phyloP scores from a whole-genome alignment of 2,113 vertebrate genomes.

The Anolis carolinensis region DNA sequence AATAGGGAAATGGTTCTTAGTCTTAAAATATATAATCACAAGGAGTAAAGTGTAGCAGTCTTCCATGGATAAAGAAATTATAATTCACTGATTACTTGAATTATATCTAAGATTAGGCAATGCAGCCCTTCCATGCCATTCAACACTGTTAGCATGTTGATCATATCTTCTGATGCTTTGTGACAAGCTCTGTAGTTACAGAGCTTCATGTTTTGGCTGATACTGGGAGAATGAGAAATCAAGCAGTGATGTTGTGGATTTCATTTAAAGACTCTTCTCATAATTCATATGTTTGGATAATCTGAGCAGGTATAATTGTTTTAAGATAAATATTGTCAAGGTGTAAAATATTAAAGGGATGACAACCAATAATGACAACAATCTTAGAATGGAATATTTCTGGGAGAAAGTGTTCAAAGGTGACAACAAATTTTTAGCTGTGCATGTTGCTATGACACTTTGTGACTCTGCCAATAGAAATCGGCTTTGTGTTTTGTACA shows the following conservation, averaged over 20 bases:
- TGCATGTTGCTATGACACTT: fast-evolving
- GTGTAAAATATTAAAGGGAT: not conserved
- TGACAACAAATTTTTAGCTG: not conserved
- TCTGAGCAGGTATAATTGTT: not conserved
- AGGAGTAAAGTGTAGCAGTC: not conserved
- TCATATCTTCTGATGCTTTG: not conserved
- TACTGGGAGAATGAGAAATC: not conserved
- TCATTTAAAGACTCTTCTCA: not conserved
- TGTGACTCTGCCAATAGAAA: not conserved
- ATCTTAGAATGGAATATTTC: not conserved
- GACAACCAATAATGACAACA: not conserved
- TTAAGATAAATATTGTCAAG: not conserved
- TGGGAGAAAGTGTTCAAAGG: not conserved
- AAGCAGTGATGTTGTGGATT: not conserved
- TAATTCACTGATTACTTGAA: not conserved
- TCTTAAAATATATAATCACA: not conserved
- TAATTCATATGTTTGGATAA: not conserved
- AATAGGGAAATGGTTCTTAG: not conserved
- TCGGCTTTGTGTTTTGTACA: not conserved
- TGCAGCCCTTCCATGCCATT: too few species aligned
- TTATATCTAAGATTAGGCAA: too few species aligned
- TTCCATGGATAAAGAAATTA: not conserved
- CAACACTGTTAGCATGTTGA: too few species aligned
- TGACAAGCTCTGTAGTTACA: not conserved
- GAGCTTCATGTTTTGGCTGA: not conserved